A percentile compares a stretch with the other conserved stretches of the same genome.
Evolutionary conservation across 2,113 vertebrate genomes (phyloP).

Genomic region (Dicerorhinus sumatrensis): DNA sequence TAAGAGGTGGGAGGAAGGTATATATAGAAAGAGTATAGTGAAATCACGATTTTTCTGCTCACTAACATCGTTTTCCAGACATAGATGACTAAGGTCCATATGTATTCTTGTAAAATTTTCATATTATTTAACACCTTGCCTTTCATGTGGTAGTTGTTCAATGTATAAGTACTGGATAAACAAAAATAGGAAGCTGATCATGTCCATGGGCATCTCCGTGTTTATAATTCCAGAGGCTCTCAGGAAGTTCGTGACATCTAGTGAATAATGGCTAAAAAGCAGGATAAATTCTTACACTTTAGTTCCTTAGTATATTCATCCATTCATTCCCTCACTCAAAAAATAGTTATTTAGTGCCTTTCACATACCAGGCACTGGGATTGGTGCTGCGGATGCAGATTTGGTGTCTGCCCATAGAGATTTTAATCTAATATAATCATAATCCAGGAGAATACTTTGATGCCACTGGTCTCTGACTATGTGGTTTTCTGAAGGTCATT

Average conservation of each 20-base stretch:
- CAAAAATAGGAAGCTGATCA: background rate
- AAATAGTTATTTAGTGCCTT: background rate
- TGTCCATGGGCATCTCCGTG: background rate
- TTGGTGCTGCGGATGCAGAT: background rate
- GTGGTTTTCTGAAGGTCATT: background rate
- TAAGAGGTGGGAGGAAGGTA: background rate
- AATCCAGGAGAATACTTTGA: background rate
- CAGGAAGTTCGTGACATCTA: background rate
- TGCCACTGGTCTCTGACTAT: background rate
- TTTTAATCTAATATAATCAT: background rate
- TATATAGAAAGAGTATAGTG: background rate
- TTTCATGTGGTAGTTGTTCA: background rate
- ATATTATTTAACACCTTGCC: background rate
- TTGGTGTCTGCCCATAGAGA: background rate
- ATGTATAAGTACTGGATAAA: background rate
- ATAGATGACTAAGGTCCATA: background rate
- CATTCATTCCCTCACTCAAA: background rate
- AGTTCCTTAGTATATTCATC: background rate
- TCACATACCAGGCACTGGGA: background rate
- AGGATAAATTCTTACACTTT: background rate
- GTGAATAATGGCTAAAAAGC: background rate
- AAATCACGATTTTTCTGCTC: background rate
- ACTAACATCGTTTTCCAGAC: constrained; percentile 20
- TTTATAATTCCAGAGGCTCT: background rate
- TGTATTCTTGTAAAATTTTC: background rate